Percentiles rank a stretch among this genome's conserved stretches.
These are phyloP conservation scores for Sclerodermus sp. DNA, from an alignment of 2,888 invertebrate species.

Conservation along the genomic window DNA sequence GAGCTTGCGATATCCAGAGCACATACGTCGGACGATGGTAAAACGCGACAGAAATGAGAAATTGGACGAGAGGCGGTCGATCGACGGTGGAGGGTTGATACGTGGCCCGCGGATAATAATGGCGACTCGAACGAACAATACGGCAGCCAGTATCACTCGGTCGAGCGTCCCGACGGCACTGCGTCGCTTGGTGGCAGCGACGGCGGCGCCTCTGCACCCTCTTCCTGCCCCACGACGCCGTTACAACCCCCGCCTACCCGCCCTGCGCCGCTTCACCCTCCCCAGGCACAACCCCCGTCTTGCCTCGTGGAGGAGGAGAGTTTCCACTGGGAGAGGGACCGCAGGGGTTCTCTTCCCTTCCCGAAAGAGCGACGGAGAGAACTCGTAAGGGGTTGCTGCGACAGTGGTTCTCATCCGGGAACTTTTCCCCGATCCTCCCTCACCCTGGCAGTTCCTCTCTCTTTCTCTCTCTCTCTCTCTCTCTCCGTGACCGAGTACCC, in stretches of 20 bases:
- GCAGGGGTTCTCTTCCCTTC: conserved; percentile 9
- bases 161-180: conserved; percentile 56
- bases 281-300: conserved; percentile 17
- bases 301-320: conserved; percentile 20
- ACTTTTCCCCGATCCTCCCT: too few species aligned
- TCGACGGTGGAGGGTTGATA: too few species aligned
- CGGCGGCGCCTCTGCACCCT: conserved; percentile 50
- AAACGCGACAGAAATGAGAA: too few species aligned
- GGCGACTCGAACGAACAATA: too few species aligned
- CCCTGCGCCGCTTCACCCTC: conserved; percentile 19
- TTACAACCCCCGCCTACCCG: conserved; percentile 13
- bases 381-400: too few species aligned
- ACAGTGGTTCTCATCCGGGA: too few species aligned
- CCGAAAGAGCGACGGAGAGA: too few species aligned
- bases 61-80: too few species aligned
- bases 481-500: conserved; percentile 14
- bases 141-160: conserved; percentile 34
- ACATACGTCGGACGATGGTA: too few species aligned
- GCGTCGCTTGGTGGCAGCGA: conserved; percentile 53
- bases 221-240: conserved; percentile 35
- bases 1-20: too few species aligned
- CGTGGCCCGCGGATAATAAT: too few species aligned
- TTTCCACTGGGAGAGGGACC: conserved; percentile 21
- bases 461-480: conserved; percentile 3
- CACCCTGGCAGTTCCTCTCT: conserved; percentile 1